Evolutionary conservation across 2,797 vertebrate genomes (phyloP), one percentile per base, ranked within the genome.

Genomic region (Myoxocephalus aenaeus): DNA sequence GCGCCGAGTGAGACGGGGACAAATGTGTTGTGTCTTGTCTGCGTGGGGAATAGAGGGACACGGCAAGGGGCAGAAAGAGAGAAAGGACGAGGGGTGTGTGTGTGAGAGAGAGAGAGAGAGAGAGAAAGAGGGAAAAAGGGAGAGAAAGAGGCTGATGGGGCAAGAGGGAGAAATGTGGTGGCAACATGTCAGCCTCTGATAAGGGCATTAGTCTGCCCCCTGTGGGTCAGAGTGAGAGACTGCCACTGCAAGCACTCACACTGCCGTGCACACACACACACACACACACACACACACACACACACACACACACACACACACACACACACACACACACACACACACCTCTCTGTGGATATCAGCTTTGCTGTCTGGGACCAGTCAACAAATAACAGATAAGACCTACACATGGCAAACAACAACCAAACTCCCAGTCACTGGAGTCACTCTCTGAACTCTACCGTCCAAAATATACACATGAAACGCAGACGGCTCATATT

Each of bases 181-280:
- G 90, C 90, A 90, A 91, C 86, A 81, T 94, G 93, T 92, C 92
- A 92, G 92, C 90, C 82, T 84, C 88, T 87, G 92, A 95, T 95
- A 95, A 95, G 92, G 86, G 93, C 93, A 94, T 95, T 94, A 95
- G 91, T 85, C 92, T 92, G 92, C 92, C 93, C 93, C 94, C 94
- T 94, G 93, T 92, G 92, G 94, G 93, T 89, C 83, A 73, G 74
- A 85, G 87, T 61, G 83, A 90, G 85, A 86, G 81, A 86, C 78
- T 89, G 88, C 89, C 86, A 84, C 75, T 74, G 80, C 70, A 70
- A 83, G 74, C 34, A 22, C 78, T 67, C 70, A 63, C 82, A 62
- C 64, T 20, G 15, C 34, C 40, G 44, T 10, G 22, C 76, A 61
- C 13, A 42, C 22, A 66, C 14, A 56, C 34, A 50, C 65, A 29